Conservation (phyloP, 2,113 vertebrate genomes). For the Catharus fuscescens region DNA sequence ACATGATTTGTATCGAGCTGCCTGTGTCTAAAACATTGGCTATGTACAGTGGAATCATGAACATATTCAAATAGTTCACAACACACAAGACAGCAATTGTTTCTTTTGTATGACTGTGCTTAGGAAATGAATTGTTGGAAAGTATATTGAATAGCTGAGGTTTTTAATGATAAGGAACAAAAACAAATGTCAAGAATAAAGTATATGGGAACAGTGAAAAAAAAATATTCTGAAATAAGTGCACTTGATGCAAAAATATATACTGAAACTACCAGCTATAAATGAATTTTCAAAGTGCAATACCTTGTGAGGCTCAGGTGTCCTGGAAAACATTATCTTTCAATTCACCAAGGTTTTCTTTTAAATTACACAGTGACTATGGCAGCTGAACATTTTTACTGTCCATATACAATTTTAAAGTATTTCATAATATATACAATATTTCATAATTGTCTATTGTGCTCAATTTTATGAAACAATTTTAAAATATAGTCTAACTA, state of each 20-base stretch:
- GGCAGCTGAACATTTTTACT: neutral
- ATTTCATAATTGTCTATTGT: neutral
- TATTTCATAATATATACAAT: neutral
- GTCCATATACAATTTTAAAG: neutral
- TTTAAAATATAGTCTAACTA: neutral
- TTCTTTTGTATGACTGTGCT: neutral
- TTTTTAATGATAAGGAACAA: neutral
- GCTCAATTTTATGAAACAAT: neutral
- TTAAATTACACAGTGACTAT: neutral
- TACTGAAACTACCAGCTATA: neutral
- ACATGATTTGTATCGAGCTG: neutral
- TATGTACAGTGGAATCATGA: neutral
- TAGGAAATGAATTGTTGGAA: neutral
- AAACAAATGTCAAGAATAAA: neutral
- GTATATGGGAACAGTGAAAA: neutral
- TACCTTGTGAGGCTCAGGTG: neutral
- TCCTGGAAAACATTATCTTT: neutral
- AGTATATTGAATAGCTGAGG: neutral
- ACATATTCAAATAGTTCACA: neutral
- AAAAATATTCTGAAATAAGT: neutral
- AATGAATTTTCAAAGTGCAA: neutral
- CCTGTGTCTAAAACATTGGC: neutral
- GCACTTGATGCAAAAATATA: neutral
- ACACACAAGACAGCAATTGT: neutral
- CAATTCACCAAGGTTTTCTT: neutral